Base-by-base conservation (phyloP, 2,888 invertebrate genomes). In the Lithophane semibrunnea region DNA sequence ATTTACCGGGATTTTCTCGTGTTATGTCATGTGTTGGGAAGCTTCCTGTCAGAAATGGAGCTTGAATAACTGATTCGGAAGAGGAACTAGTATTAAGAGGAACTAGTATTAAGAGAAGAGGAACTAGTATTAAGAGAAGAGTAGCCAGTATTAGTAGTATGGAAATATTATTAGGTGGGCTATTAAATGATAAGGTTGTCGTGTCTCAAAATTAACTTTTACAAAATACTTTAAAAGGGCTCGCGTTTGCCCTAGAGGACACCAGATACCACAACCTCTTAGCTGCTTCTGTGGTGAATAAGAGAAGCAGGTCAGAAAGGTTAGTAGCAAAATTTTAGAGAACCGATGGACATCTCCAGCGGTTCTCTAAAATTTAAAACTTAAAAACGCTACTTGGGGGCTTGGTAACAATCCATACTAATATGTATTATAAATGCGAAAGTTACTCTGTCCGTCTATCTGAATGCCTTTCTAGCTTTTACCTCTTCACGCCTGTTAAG, bases 1-100 rank as follows among this genome's bases (percentile, higher is more conserved):
- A 37, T 69, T 74, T 72, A 69, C 47, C 1, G 29, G 52, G 75
- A 81, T 75, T 68, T 60, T 56, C 10, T 63, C 21, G 8, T 70
- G 21, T 24, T 24, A 8, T 54, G 13, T 77, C 56, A n/a, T 54
- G n/a, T 54, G 54, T 56, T 42, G 16, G 52, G 29, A 56, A 65
- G 47, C 13, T 68, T 68, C 24, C 10, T 13, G 18, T 13, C 47
- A 13, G 8, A 18, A 56, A 69, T 60, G 10, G 24, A 7, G 44
- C 10, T 37, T 24, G 2, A 29, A 44, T 1, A 42, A 16, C 2
- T 10, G n/a, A n/a, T n/a, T n/a, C n/a, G n/a, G n/a, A n/a, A n/a
- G n/a, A n/a, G n/a, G n/a, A n/a, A n/a, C n/a, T n/a, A n/a, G n/a
- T n/a, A n/a, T n/a, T n/a, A n/a, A n/a, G n/a, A n/a, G n/a, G n/a